Evolutionary conservation across 2,888 invertebrate species (phyloP).

Genomic region (Acronicta psi): DNA sequence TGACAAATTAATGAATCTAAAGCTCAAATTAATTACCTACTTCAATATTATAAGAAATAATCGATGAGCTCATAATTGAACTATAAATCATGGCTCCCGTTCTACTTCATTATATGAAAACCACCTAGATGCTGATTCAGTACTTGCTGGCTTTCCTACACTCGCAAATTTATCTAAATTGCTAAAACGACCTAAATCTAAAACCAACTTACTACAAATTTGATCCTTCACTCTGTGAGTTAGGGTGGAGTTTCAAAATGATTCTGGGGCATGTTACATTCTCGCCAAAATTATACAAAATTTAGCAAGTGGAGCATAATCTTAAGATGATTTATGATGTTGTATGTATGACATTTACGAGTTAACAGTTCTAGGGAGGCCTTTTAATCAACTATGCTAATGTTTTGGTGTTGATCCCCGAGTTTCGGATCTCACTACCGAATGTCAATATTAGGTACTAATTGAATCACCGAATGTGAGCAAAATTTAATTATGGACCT

Average conservation of each 20-base stretch:
- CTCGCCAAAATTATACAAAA: constrained; percentile 68
- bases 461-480: constrained; percentile 82
- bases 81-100: constrained; percentile 83
- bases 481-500: constrained; percentile 79
- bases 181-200: constrained; percentile 58
- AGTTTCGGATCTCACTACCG: constrained; percentile 72
- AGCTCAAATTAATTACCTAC: constrained; percentile 45
- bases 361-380: constrained; percentile 84
- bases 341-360: constrained; percentile 87
- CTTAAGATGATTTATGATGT: constrained; percentile 88
- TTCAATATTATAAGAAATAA: constrained; percentile 67
- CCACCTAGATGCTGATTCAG: constrained; percentile 83
- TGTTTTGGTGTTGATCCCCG: constrained; percentile 82
- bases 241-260: constrained; percentile 56
- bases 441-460: constrained; percentile 84
- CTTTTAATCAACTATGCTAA: constrained; percentile 89
- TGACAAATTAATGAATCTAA: constrained; percentile 14
- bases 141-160: constrained; percentile 78
- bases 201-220: constrained; percentile 39
- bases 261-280: constrained; percentile 60
- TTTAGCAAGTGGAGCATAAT: constrained; percentile 83
- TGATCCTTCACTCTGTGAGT: constrained; percentile 42
- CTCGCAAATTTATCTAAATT: constrained; percentile 70
- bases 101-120: constrained; percentile 77
- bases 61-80: constrained; percentile 82